A percentile compares a stretch with the other conserved stretches of the same genome.
Conservation (phyloP, 92 coral and sea anemone species). For the Pocillopora meandrina region DNA sequence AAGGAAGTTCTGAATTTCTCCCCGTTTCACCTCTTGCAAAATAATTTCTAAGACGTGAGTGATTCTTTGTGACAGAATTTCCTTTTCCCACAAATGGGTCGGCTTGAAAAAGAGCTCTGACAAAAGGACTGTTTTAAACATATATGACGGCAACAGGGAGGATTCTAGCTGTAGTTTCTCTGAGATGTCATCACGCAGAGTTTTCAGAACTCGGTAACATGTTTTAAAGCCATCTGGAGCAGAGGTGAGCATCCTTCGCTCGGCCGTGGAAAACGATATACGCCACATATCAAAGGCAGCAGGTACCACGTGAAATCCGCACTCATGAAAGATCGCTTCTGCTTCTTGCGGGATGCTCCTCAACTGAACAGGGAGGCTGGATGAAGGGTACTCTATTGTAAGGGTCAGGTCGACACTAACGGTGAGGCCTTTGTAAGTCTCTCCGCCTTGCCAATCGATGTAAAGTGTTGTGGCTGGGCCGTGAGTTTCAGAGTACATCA, state of each 20-base stretch:
- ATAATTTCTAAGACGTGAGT: background rate
- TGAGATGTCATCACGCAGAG: background rate
- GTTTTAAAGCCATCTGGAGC: constrained; percentile 22
- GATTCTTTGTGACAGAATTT: background rate
- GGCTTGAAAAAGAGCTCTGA: background rate
- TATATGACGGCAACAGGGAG: constrained; percentile 12
- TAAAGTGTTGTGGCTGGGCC: constrained; percentile 25
- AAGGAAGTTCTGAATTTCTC: background rate
- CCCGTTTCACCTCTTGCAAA: constrained; percentile 2
- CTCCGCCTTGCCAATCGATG: constrained; percentile 16
- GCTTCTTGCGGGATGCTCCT: background rate
- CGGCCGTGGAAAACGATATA: constrained; percentile 17
- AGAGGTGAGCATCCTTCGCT: background rate
- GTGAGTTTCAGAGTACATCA: constrained; percentile 22
- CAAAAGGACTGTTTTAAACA: constrained; percentile 10
- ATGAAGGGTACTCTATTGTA: background rate
- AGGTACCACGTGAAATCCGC: constrained; percentile 18
- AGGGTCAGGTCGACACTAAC: constrained; percentile 18
- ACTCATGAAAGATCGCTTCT: background rate
- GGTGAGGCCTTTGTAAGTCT: background rate
- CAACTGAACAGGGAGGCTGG: constrained; percentile 11
- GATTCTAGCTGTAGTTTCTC: background rate
- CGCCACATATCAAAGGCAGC: constrained; percentile 25
- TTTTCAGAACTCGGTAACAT: constrained; percentile 14
- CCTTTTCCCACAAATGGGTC: constrained; percentile 2